Base-by-base conservation (phyloP, 2,113 vertebrate genomes). In the Platysteira castanea region DNA sequence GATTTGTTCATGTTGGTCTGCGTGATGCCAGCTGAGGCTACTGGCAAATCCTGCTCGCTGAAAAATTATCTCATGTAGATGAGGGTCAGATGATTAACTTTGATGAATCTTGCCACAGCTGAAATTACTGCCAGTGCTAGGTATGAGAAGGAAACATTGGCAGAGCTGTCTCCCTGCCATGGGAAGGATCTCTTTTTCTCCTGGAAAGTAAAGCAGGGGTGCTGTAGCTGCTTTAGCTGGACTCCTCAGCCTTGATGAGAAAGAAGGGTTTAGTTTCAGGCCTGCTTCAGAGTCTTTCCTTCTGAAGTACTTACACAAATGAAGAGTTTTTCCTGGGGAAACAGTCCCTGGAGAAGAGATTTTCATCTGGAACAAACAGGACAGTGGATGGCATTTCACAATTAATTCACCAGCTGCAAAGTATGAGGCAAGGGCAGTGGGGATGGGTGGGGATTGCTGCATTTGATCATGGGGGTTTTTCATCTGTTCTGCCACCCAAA, bases 1-100 rank as follows among this genome's bases (percentile, higher is more conserved):
- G 92, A 97, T 96, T 94, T 94, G 95, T 85, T 96, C 95, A 90
- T 95, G 90, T 96, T 97, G 92, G 94, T 64, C 88, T 96, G 92
- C 26, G 6, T 70, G 80, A 52, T 93, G 85, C 95, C 96, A 97
- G 96, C 88, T 93, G 95, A 96, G 90, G 90, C 96, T 95, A 94
- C 90, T 95, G 96, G 95, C 95, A 97, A 87, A 89, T 81, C 84
- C 90, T 90, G 73, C 90, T 96, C 56, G 7, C 88, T 95, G 92
- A 95, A 96, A 92, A 96, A 93, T 96, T 93, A 46, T 96, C 56
- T 93, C 76, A 86, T 96, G 80, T 94, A 96, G 88, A 95, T 95
- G 89, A 96, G 96, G 96, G 96, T 96, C 96, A 96, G 93, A 96
- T 87, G 95, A 94, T 95, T 96, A 96, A 97, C 96, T 96, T 84